Conservation (phyloP, 2,888 invertebrate genomes). For the Ditylenchus weischeri region DNA sequence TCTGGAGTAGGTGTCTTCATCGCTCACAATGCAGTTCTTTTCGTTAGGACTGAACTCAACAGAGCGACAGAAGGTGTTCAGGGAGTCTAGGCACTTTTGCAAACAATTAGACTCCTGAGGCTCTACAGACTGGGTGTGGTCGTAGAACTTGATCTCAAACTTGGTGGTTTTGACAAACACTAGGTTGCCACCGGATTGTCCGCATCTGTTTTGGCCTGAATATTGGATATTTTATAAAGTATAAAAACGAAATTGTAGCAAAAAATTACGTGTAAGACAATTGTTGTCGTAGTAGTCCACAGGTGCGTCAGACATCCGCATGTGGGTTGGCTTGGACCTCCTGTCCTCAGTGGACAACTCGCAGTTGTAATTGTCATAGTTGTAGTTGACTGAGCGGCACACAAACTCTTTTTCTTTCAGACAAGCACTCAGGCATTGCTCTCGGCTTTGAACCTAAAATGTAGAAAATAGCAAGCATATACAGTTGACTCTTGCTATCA, state of each 20-base stretch:
- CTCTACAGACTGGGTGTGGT: constrained; percentile 58
- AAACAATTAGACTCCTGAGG: constrained; percentile 58
- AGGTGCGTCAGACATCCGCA: constrained; percentile 60
- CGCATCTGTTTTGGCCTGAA: constrained; percentile 58
- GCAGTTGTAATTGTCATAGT: constrained; percentile 61
- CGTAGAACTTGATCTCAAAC: constrained; percentile 59
- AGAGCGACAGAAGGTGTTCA: constrained; percentile 59
- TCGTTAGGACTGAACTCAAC: constrained; percentile 58
- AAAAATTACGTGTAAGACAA: constrained; percentile 62
- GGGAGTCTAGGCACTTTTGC: constrained; percentile 58
- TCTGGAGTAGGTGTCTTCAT: constrained; percentile 58
- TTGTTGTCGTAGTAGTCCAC: constrained; percentile 66
- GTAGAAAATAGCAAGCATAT: no score
- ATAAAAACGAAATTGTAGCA: background rate
- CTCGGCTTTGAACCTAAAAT: constrained; percentile 60
- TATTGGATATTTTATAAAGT: background rate
- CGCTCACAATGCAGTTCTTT: constrained; percentile 59
- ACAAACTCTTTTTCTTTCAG: constrained; percentile 62
- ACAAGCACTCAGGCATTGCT: constrained; percentile 64
- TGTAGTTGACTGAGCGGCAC: constrained; percentile 64
- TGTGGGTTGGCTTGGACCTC: constrained; percentile 62
- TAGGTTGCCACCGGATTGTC: constrained; percentile 58
- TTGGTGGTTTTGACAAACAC: constrained; percentile 58
- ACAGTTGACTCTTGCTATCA: no score
- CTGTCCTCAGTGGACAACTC: constrained; percentile 63